Percentiles rank a stretch among this genome's conserved stretches.
Conservation (phyloP, 2,797 vertebrate genomes). For the Forpus xanthops region DNA sequence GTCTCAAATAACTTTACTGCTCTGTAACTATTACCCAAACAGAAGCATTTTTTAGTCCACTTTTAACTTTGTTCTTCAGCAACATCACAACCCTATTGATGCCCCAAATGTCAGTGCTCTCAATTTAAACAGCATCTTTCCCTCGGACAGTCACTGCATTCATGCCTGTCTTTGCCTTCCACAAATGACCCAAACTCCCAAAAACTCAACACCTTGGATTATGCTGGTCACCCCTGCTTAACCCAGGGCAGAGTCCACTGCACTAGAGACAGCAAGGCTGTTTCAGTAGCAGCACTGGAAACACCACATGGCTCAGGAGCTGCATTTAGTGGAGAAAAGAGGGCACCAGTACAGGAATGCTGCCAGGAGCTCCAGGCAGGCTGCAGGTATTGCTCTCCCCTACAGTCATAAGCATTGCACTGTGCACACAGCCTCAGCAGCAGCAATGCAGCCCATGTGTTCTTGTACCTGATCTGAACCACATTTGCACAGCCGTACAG, state of each 20-base stretch:
- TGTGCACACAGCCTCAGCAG: not conserved
- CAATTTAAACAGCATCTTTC: not conserved
- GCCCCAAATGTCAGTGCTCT: not conserved
- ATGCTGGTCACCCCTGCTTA: not conserved
- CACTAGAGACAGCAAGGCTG: rapidly evolving
- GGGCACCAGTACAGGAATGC: not conserved
- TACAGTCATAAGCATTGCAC: rapidly evolving
- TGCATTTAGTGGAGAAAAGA: rapidly evolving
- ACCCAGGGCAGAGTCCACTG: not conserved
- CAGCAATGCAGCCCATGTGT: rapidly evolving
- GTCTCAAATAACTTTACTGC: not conserved
- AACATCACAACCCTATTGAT: rapidly evolving
- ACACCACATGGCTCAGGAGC: rapidly evolving
- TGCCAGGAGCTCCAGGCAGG: rapidly evolving
- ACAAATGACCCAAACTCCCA: not conserved
- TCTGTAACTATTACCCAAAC: not conserved
- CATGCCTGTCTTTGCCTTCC: not conserved
- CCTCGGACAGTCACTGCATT: not conserved
- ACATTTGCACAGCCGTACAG: not conserved
- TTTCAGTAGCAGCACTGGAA: not conserved
- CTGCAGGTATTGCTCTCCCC: not conserved
- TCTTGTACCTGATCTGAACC: not conserved
- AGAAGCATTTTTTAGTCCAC: not conserved
- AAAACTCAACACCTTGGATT: not conserved
- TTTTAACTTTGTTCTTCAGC: not conserved